Evolutionary conservation across 2,113 vertebrate species (phyloP).

Genomic region (Glaucidium brasilianum): DNA sequence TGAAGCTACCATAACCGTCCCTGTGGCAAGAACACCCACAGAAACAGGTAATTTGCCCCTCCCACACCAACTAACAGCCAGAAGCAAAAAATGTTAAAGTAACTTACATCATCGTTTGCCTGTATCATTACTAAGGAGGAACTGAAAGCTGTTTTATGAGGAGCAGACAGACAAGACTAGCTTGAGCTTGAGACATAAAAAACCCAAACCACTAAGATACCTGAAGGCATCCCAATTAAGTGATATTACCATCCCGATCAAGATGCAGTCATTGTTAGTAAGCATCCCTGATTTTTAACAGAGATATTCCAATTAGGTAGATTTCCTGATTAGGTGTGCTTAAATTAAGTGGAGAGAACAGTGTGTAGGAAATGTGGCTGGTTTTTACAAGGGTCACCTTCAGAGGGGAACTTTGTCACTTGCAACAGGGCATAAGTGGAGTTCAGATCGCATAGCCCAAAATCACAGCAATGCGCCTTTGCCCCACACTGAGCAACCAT

Average conservation of each 20-base stretch:
- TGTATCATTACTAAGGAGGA: constrained; percentile 64
- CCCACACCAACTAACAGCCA: constrained; percentile 60
- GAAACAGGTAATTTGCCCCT: constrained; percentile 63
- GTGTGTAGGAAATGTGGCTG: neutral
- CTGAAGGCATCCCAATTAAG: constrained; percentile 69
- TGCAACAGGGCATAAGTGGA: neutral
- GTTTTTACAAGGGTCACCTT: neutral
- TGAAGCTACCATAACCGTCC: neutral
- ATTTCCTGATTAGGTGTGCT: constrained; percentile 47
- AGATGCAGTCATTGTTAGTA: constrained; percentile 69
- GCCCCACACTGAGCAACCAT: neutral
- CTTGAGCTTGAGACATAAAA: constrained; percentile 62
- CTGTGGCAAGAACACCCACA: constrained; percentile 66
- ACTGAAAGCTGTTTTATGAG: constrained; percentile 65
- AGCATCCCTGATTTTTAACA: constrained; percentile 39
- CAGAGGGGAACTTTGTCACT: neutral
- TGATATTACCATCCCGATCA: constrained; percentile 66
- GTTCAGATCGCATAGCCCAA: rapidly evolving
- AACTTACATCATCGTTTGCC: constrained; percentile 62
- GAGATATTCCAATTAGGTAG: constrained; percentile 64
- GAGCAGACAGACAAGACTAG: constrained; percentile 64
- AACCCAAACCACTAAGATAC: constrained; percentile 59
- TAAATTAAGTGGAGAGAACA: constrained; percentile 30
- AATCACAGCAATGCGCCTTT: neutral
- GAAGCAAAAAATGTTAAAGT: constrained; percentile 60